These are phyloP conservation scores for Erebia palarica DNA, from an alignment of 2,888 invertebrate species.

Conservation along the genomic window DNA sequence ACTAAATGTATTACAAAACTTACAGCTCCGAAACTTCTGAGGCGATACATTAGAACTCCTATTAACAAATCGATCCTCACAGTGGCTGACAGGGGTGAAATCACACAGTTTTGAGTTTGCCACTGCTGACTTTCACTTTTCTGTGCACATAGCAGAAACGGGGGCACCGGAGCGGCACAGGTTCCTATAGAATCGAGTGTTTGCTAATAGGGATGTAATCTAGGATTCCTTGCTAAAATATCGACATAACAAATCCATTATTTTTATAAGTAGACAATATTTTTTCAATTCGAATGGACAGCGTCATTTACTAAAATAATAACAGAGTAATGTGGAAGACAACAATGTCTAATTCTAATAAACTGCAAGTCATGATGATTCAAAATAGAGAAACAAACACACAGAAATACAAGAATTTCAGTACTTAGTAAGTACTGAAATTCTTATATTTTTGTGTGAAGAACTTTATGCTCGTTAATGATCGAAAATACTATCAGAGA, in stretches of 20 bases:
- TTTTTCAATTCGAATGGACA: neutral
- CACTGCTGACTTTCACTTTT: conserved; percentile 53
- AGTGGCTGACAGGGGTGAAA: conserved; percentile 40
- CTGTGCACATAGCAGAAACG: conserved; percentile 48
- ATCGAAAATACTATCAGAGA: neutral
- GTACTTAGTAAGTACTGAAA: too few relatives aligned
- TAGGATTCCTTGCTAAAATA: neutral
- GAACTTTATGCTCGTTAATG: neutral
- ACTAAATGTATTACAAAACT: neutral
- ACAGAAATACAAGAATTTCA: too few relatives aligned
- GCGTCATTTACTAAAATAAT: too few relatives aligned
- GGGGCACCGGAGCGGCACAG: conserved; percentile 50
- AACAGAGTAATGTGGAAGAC: too few relatives aligned
- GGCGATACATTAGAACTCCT: conserved; percentile 22
- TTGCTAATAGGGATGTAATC: conserved; percentile 36
- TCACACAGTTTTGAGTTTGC: conserved; percentile 48
- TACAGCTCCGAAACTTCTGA: neutral
- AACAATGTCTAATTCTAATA: too few relatives aligned
- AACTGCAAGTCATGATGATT: too few relatives aligned
- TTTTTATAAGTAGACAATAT: neutral
- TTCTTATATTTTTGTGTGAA: too few relatives aligned
- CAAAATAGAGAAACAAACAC: too few relatives aligned
- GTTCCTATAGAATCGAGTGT: conserved; percentile 34
- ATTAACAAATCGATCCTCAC: conserved; percentile 25
- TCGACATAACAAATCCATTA: conserved; percentile 20